These are phyloP conservation scores for Phrixothrix hirtus DNA, from an alignment of 2,888 invertebrate species.

Conservation along the genomic window DNA sequence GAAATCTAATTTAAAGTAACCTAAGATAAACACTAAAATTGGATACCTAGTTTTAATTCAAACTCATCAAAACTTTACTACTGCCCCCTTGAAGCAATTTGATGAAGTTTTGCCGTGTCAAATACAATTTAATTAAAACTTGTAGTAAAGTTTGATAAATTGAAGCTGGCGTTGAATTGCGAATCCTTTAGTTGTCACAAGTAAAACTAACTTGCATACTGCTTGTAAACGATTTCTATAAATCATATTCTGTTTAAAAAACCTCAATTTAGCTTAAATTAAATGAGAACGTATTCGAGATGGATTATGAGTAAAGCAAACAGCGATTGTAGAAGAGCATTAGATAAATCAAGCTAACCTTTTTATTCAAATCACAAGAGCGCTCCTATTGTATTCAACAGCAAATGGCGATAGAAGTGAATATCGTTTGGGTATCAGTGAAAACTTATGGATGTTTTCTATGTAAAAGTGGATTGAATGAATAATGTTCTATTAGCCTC, in stretches of 20 bases:
- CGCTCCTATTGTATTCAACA: conserved; percentile 45
- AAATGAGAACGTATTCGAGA: conserved; percentile 22
- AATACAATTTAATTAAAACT: conserved; percentile 29
- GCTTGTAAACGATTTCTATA: neutral
- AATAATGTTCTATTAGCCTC: conserved; percentile 42
- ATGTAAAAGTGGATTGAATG: conserved; percentile 41
- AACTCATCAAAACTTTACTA: no score
- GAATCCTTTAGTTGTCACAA: neutral
- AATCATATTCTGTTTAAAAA: conserved; percentile 17
- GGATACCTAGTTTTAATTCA: no score
- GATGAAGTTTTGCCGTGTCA: conserved; percentile 24
- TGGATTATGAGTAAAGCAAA: conserved; percentile 27
- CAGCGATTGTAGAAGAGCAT: conserved; percentile 31
- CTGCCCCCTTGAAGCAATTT: no score
- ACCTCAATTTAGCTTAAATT: conserved; percentile 11
- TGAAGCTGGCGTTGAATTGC: conserved; percentile 2
- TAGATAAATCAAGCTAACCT: conserved; percentile 45
- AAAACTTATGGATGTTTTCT: conserved; percentile 41
- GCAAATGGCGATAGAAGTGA: conserved; percentile 44
- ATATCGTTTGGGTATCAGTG: conserved; percentile 42
- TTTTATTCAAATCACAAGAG: conserved; percentile 47
- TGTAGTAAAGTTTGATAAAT: conserved; percentile 17
- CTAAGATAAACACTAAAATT: no score
- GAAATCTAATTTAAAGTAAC: no score
- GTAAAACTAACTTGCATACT: conserved; percentile 9